Base-by-base conservation (phyloP, 1,140 invertebrate genomes). In the Rhynchophorus ferrugineus region DNA sequence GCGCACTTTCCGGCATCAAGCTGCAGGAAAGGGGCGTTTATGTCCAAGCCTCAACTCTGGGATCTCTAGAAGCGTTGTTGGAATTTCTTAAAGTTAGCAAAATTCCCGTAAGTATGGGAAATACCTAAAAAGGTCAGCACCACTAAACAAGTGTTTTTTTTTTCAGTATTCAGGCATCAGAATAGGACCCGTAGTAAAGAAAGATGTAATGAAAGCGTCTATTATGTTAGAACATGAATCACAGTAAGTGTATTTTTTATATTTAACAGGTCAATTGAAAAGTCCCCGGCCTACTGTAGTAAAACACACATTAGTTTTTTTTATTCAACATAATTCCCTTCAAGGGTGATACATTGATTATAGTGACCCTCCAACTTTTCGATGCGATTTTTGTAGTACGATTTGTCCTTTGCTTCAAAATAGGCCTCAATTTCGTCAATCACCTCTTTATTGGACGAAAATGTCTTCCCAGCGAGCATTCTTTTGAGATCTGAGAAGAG, bases 181-280 rank as follows among this genome's bases (percentile, higher is more conserved):
- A 59, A 99, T 99, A 73, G 97, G 97, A 8, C 96, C 97, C 16
- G 96, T 99, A 20, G 96, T 99, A 39, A 99, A 97, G 70, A 93
- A 92, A 65, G 97, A 99, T 72, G 94, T 99, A 1, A 98, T 98
- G 91, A 98, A 95, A 72, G 95, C 95, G 1, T 98, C 95, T 3
- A 91, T 91, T 46, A 99, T 99, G 97, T 71, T 99, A 74, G 95
- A 99, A 71, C 94, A 98, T 71, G 94, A 98, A 65, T 84, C 84
- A 39, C 94, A 98, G 85, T 95, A 75, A 85, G 86, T 89, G 65
- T 47, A 50, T 44, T 36, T 42, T 8, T 44, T 42, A 11, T 3
- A n/a, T n/a, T n/a, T n/a, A n/a, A n/a, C n/a, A n/a, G n/a, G n/a
- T n/a, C n/a, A n/a, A n/a, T n/a, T n/a, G n/a, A n/a, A n/a, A n/a